phyloP scores from a whole-genome alignment of 2,888 invertebrate species.

The Neelides folsomi region DNA sequence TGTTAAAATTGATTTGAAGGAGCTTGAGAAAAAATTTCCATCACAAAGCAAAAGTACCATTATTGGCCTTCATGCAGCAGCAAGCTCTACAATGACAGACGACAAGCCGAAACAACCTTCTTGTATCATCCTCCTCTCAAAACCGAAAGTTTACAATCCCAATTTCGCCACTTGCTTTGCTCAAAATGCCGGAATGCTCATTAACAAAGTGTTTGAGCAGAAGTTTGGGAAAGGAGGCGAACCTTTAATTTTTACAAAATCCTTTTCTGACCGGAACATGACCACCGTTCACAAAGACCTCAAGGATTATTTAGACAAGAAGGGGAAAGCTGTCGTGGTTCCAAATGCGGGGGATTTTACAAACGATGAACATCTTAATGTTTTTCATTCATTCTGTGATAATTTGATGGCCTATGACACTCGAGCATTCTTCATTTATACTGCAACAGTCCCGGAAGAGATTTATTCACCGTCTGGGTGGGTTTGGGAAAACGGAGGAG shows the following conservation, averaged over 20 bases:
- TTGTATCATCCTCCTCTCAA: conserved; percentile 16
- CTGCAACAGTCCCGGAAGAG: conserved; percentile 15
- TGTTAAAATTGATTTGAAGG: background rate
- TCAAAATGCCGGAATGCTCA: conserved; percentile 9
- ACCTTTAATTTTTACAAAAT: conserved; percentile 5
- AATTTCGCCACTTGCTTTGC: conserved; percentile 20
- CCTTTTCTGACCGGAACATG: conserved; percentile 4
- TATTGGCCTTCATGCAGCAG: conserved; percentile 17
- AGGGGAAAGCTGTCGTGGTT: conserved; percentile 18
- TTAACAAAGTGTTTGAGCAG: conserved; percentile 12
- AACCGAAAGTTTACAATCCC: conserved; percentile 10
- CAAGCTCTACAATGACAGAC: conserved; percentile 15
- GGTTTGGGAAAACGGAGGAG: conserved; percentile 12
- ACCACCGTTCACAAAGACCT: conserved; percentile 17
- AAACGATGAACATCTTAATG: conserved; percentile 13
- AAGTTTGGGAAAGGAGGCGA: conserved; percentile 5
- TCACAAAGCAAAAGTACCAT: conserved; percentile 18
- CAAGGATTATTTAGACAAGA: conserved; percentile 17
- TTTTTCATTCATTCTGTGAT: conserved; percentile 31
- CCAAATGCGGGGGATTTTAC: conserved; percentile 16
- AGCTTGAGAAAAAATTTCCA: conserved; percentile 11
- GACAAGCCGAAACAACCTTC: conserved; percentile 24
- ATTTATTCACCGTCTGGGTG: conserved; percentile 11
- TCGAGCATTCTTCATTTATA: conserved; percentile 22
- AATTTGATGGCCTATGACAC: conserved; percentile 22